Percentiles rank a stretch among this genome's conserved stretches.
Evolutionary conservation across 1,140 invertebrate species (phyloP).

Genomic region (Bombyx mori): DNA sequence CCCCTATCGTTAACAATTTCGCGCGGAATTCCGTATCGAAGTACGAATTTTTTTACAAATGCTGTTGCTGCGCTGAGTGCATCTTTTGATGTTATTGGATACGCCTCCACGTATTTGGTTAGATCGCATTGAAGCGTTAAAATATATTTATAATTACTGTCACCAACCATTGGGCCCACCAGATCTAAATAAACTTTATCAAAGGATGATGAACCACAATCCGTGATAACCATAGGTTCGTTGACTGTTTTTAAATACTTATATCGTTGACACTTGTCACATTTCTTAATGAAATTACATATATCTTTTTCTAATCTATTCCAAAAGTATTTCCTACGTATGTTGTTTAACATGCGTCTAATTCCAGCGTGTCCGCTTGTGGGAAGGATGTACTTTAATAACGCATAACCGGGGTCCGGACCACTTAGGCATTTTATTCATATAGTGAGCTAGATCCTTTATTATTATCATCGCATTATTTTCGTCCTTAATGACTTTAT

Average conservation of each 20-base stretch:
- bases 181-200: constrained; percentile 18
- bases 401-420: not conserved
- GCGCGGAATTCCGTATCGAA: constrained; percentile 11
- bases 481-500: constrained; percentile 5
- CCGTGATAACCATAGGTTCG: constrained; percentile 8
- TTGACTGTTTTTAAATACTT: constrained; percentile 1
- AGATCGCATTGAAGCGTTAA: constrained; percentile 20
- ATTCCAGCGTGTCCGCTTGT: constrained; percentile 4
- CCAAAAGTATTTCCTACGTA: constrained; percentile 9
- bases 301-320: constrained; percentile 3
- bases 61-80: constrained; percentile 6
- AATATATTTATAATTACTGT: constrained; percentile 8
- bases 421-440: not conserved
- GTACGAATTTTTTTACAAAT: constrained; percentile 16
- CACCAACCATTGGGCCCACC: constrained; percentile 6
- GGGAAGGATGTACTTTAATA: not conserved
- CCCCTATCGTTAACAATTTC: constrained; percentile 10
- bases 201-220: constrained; percentile 3
- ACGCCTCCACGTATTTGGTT: constrained; percentile 15
- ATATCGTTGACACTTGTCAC: constrained; percentile 2
- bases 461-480: constrained; percentile 1
- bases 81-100: constrained; percentile 10
- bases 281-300: not conserved
- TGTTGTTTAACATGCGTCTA: constrained; percentile 9
- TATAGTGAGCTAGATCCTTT: not conserved